phyloP scores from a whole-genome alignment of 2,113 vertebrate species.

The Procavia capensis region DNA sequence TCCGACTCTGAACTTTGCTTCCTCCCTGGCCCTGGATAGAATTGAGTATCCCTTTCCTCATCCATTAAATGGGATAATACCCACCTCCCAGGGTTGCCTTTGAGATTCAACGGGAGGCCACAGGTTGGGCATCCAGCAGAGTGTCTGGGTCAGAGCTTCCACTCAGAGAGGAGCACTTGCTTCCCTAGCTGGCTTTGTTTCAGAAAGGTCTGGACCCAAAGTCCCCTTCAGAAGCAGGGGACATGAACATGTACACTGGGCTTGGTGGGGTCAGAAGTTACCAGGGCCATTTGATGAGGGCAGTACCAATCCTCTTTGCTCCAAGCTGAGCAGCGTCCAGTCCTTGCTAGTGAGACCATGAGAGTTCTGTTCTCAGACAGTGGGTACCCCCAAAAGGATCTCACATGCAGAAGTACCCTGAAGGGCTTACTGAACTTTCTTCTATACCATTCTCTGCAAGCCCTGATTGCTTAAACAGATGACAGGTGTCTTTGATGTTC shows the following conservation, averaged over 20 bases:
- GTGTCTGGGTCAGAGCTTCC: background rate
- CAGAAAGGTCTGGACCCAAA: background rate
- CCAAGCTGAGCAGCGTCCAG: background rate
- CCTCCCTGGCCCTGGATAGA: background rate
- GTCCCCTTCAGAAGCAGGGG: background rate
- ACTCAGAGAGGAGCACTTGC: background rate
- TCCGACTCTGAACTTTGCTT: background rate
- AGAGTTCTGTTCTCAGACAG: background rate
- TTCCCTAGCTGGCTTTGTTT: background rate
- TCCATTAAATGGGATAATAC: constrained; percentile 68
- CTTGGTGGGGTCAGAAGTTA: background rate
- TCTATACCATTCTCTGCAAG: background rate
- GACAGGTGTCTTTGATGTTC: constrained; percentile 20
- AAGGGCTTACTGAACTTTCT: background rate
- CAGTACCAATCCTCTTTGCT: background rate
- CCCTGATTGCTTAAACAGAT: constrained; percentile 2
- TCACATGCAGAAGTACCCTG: background rate
- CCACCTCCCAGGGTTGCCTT: constrained; percentile 23
- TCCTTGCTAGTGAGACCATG: background rate
- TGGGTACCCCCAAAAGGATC: background rate
- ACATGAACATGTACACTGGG: background rate
- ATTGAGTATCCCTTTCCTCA: background rate
- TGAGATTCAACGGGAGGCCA: background rate
- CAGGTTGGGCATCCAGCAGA: background rate
- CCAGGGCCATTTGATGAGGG: background rate